Base-by-base conservation (phyloP, 2,113 vertebrate species). In the Hyperopisus bebe region DNA sequence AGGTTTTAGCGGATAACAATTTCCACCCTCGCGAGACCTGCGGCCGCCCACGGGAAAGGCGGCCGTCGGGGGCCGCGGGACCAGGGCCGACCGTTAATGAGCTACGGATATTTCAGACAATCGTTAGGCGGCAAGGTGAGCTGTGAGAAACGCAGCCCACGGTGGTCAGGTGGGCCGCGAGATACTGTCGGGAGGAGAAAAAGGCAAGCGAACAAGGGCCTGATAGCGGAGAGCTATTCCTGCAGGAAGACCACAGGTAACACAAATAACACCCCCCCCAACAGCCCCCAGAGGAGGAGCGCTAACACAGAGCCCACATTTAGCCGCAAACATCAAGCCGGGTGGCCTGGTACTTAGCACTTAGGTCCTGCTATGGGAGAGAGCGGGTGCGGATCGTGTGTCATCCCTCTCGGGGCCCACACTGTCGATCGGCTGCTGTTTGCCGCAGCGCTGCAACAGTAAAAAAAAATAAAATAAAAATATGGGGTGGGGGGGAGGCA, bases 1-100 rank as follows among this genome's bases (percentile, higher is more conserved):
- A 53, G 47, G 85, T 53, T 87, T 53, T 35, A 53, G n/a, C n/a
- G 85, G 85, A 21, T 87, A 53, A 51, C n/a, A 86, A 87, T 55
- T 53, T 53, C 85, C 85, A 39, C 85, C 47, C n/a, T 50, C 27
- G n/a, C n/a, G 19, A 50, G 47, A 51, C 84, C 19, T 13, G 47
- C 5, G 27, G 62, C 62, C 74, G 42, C 74, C 74, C 35, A 13
- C 21, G 31, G 31, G 48, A 53, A 87, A 19, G 85, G n/a, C 31
- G 85, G 6, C 50, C 19, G 44, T n/a, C 7, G 42, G 62, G 39
- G 42, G 44, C 13, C 5, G 15, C 19, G 85, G 44, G 3, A 51
- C 48, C 1, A n/a, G 24, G 24, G 11, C 24, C 7, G 35, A 11
- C n/a, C 31, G 5, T 39, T 53, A 53, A 87, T 27, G 74, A 15